Evolutionary conservation across 53 echinoderm and acorn worm genomes (phyloP), one percentile per base, ranked within the genome.

Genomic region (Hippasteria phrygiana): DNA sequence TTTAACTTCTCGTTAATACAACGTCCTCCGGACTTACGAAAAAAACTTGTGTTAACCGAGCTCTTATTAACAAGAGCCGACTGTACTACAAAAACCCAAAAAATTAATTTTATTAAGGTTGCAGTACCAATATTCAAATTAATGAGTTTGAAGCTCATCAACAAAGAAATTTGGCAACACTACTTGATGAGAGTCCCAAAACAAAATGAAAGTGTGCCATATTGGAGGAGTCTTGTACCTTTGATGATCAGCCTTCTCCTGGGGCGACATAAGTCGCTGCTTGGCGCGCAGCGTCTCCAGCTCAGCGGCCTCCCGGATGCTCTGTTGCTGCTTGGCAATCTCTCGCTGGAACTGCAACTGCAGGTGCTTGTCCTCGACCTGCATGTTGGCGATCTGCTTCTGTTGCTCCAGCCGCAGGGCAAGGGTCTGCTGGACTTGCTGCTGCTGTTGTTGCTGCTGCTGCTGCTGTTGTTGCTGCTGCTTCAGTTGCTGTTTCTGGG

Each of bases 231-330:
- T 13, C 18, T 8, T 65, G 48, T 89, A 94, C 96, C 96, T 96
- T 47, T 94, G 94, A 12, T 87, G 88, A 13, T 93, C 87, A 27
- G 90, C 88, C 72, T 93, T 96, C 77, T 96, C 96, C 70, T 77
- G 43, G 2, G 88, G 74, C 20, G 37, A 50, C 90, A 89, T 92
- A 22, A 80, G 78, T 62, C 90, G 59, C 48, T 71, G 75, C 76
- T 90, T 86, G 41, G 67, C 55, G 32, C 87, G 31, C 90, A 77
- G 62, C 32, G 77, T 67, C 42, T 93, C 87, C 14, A 90, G 76
- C 69, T 85, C 90, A n/a, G 87, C 77, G 0, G 88, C 95, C 41
- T 82, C 78, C 63, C 80, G 83, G 76, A 88, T 91, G 40, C 83
- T 87, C 37, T 73, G 65, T 65, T 91, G 88, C 83, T 89, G 91